Percentiles rank a stretch among this genome's conserved stretches.
Conservation (phyloP, 2,888 invertebrate genomes). For the Drosophila yooni region DNA sequence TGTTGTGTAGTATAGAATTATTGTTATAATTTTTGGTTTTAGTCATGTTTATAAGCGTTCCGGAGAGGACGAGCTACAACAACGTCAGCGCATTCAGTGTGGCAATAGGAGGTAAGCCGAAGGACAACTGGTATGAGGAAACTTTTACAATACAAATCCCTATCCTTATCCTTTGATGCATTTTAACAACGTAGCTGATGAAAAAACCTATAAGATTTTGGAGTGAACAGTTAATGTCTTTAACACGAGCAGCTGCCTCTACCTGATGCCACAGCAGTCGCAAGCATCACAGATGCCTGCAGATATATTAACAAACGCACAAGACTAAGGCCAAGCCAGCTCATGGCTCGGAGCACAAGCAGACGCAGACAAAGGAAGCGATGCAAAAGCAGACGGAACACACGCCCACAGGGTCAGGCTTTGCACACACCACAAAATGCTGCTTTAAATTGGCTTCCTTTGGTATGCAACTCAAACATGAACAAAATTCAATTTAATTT, state of each 20-base stretch:
- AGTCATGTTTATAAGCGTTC: slow-evolving; percentile 40
- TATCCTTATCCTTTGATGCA: not conserved
- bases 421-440: not conserved
- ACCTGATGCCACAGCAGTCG: slow-evolving; percentile 9
- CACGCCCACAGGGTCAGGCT: slow-evolving; percentile 30
- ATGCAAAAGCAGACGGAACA: not conserved
- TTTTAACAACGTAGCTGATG: not conserved
- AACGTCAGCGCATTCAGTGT: slow-evolving; percentile 37
- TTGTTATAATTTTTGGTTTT: not conserved
- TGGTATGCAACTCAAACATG: not conserved
- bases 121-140: not conserved
- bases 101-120: slow-evolving; percentile 48
- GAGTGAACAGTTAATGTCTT: not conserved
- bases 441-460: not conserved
- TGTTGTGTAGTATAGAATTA: not conserved
- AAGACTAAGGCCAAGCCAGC: slow-evolving; percentile 1
- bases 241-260: not conserved
- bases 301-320: slow-evolving; percentile 2
- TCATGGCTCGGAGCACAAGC: not conserved
- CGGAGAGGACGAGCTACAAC: not conserved
- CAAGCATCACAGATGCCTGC: slow-evolving; percentile 2
- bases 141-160: not conserved
- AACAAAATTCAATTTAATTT: not conserved
- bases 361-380: slow-evolving; percentile 12
- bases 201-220: not conserved